Evolutionary conservation across 1,140 invertebrate genomes (phyloP).

Genomic region (Panagrolaimus sp.): DNA sequence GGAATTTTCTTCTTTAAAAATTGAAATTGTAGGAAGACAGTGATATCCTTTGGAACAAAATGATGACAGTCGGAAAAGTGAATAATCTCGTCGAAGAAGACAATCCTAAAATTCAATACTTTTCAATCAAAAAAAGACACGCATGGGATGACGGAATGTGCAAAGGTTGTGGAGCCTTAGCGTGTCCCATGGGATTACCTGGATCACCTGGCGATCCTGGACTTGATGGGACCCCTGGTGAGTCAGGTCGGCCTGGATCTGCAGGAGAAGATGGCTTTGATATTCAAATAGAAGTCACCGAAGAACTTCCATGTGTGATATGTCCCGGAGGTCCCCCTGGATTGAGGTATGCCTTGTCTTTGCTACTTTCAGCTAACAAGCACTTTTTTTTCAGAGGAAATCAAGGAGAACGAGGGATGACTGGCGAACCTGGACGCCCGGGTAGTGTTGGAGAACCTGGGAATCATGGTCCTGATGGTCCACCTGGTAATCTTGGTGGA

Average conservation of each 20-base stretch:
- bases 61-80: constrained; percentile 1
- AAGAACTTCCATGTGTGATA: constrained; percentile 50
- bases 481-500: constrained; percentile 30
- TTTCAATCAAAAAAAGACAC: neutral
- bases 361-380: too few species aligned
- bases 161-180: neutral
- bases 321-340: constrained; percentile 50
- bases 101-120: neutral
- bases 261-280: constrained; percentile 47
- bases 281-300: constrained; percentile 43
- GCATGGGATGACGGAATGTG: neutral
- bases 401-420: constrained; percentile 44
- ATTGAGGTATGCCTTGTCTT: too few species aligned
- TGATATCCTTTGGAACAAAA: neutral
- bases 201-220: constrained; percentile 10
- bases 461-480: constrained; percentile 26
- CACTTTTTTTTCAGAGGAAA: too few species aligned
- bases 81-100: neutral
- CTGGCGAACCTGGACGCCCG: constrained; percentile 20
- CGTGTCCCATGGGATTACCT: constrained; percentile 16
- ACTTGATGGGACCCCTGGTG: constrained; percentile 1
- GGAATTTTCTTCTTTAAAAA: neutral
- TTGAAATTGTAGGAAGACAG: neutral
- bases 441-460: constrained; percentile 33
- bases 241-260: constrained; percentile 22